A percentile compares a stretch with the other conserved stretches of the same genome.
Conservation (phyloP, 2,113 vertebrate genomes). For the Hypanus sabinus region DNA sequence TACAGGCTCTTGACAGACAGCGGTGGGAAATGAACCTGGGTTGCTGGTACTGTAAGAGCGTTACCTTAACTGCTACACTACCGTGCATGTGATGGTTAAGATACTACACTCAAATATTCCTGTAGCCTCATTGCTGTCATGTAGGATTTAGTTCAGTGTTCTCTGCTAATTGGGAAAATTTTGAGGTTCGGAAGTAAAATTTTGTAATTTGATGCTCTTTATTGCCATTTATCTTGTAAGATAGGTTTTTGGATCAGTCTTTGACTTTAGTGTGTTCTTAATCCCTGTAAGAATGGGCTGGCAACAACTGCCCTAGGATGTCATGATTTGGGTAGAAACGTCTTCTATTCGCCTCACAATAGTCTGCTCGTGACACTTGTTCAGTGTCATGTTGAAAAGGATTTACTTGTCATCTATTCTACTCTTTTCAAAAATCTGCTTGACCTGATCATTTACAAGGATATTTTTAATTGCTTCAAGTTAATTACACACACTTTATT, state of each 20-base stretch:
- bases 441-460: not conserved
- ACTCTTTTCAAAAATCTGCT: not conserved
- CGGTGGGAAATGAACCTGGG: no score
- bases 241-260: not conserved
- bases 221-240: not conserved
- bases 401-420: not conserved
- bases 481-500: not conserved
- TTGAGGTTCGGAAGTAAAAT: not conserved
- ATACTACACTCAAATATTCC: not conserved
- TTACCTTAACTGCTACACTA: no score
- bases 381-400: not conserved
- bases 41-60: no score
- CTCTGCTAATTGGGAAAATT: not conserved
- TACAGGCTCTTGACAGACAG: no score
- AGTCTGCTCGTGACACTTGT: not conserved
- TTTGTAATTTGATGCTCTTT: not conserved
- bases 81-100: not conserved
- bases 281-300: not conserved
- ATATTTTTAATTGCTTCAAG: not conserved
- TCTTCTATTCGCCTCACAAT: not conserved
- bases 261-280: not conserved
- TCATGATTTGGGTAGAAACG: not conserved
- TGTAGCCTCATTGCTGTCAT: not conserved
- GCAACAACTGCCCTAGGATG: not conserved
- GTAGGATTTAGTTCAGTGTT: no score